Evolutionary conservation across 2,888 invertebrate genomes (phyloP), one percentile per base, ranked within the genome.

Genomic region (Andricus quercusramuli): DNA sequence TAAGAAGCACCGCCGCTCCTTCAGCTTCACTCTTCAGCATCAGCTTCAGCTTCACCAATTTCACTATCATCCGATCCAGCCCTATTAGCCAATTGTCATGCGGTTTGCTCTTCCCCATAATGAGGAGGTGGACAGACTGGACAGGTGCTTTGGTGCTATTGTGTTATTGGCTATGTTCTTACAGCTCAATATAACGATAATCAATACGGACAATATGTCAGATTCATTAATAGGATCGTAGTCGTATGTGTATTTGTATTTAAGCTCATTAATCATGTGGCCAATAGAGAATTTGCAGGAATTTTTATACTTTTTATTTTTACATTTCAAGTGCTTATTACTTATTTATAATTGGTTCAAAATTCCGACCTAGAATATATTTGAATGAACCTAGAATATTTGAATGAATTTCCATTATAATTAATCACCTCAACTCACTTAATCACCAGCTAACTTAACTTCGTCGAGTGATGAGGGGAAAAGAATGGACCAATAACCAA

Each of bases 71-170:
- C 80, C 76, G 78, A 68, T 74, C 80, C 79, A 70, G 78, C 82
- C 82, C 84, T 84, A 85, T 85, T 86, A 85, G 85, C 85, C 85
- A 86, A 86, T 87, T 86, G 85, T 87, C 86, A 83, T 86, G 83
- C 82, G 84, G 83, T 83, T 85, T 84, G 83, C 79, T 86, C 85
- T 86, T 86, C 82, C 84, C 83, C 78, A 80, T 85, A 84, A 84
- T 84, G 81, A 82, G 81, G 84, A 82, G 79, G 80, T 80, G 78
- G 83, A 83, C 74, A 74, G 56, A 37, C 59, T 80, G 78, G 83
- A 83, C 74, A 74, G 56, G 56, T 74, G 74, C 32, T 56, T 29
- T 70, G 25, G 68, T 51, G 74, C 56, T 56, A n/a, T 47, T 17
- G 68, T 51, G 47, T 29, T 32, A 74, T 29, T 70, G 20, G 70